Conservation (phyloP, 1,140 invertebrate genomes). For the Latrodectus geometricus region DNA sequence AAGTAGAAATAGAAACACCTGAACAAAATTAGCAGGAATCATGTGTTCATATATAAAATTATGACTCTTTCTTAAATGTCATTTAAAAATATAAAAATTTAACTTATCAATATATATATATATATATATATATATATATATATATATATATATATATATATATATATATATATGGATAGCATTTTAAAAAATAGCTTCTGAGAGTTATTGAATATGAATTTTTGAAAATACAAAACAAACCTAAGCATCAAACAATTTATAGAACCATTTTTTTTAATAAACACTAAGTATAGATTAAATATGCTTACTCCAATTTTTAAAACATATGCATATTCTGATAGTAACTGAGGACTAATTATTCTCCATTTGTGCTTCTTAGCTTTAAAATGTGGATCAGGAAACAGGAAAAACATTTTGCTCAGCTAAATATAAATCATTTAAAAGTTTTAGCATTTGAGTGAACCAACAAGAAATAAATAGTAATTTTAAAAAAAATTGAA, state of each 20-base stretch:
- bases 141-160: no score
- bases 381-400: conserved; percentile 99
- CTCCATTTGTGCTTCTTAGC: conserved; percentile 99
- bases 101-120: no score
- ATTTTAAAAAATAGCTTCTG: no score
- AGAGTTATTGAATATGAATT: no score
- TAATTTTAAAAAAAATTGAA: not conserved
- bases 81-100: no score
- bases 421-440: conserved; percentile 76
- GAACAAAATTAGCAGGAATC: no score
- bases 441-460: not conserved
- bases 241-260: not conserved
- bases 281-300: not conserved
- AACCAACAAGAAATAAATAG: not conserved
- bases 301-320: conserved; percentile 81
- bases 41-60: no score
- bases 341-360: conserved; percentile 91
- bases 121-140: no score
- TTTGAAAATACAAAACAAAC: no score
- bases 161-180: no score
- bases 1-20: no score
- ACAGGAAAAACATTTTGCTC: conserved; percentile 99
- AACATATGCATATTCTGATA: conserved; percentile 98
- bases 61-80: no score
- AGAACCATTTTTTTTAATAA: not conserved